Conservation (phyloP, 2,888 invertebrate species). For the Axea sp. region DNA sequence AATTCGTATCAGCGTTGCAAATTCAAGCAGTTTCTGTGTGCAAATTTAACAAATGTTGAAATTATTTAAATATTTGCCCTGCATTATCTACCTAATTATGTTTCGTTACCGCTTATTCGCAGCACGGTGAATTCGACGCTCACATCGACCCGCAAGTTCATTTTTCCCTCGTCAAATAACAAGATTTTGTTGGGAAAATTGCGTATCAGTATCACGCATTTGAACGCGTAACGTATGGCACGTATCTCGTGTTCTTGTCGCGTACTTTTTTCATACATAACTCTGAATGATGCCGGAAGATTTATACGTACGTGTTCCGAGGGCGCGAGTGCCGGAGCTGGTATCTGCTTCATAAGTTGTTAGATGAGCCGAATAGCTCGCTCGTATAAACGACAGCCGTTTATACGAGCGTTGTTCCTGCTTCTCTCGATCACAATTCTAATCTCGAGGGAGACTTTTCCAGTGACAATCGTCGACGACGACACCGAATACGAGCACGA, state of each 20-base stretch:
- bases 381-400: slow-evolving; percentile 61
- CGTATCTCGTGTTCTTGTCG: slow-evolving; percentile 56
- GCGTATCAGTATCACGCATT: slow-evolving; percentile 51
- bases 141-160: slow-evolving; percentile 10
- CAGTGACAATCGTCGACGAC: slow-evolving; percentile 66
- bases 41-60: too few relatives aligned
- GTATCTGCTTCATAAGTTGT: slow-evolving; percentile 76
- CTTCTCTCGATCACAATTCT: slow-evolving; percentile 60
- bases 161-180: slow-evolving; percentile 38
- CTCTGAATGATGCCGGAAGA: slow-evolving; percentile 62
- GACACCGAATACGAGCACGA: slow-evolving; percentile 57
- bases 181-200: slow-evolving; percentile 40
- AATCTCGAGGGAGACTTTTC: slow-evolving; percentile 70
- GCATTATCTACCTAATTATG: slow-evolving; percentile 42
- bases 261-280: slow-evolving; percentile 58
- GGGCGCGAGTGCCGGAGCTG: slow-evolving; percentile 57
- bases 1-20: too few relatives aligned
- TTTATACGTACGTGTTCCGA: slow-evolving; percentile 68
- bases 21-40: too few relatives aligned
- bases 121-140: slow-evolving; percentile 23
- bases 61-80: slow-evolving; percentile 25
- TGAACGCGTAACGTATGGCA: slow-evolving; percentile 43
- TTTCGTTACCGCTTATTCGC: slow-evolving; percentile 31
- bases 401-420: slow-evolving; percentile 52
- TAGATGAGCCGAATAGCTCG: slow-evolving; percentile 75